A percentile compares a stretch with the other conserved stretches of the same genome.
Conservation (phyloP, 2,113 vertebrate genomes). For the Cyprinus carpio region DNA sequence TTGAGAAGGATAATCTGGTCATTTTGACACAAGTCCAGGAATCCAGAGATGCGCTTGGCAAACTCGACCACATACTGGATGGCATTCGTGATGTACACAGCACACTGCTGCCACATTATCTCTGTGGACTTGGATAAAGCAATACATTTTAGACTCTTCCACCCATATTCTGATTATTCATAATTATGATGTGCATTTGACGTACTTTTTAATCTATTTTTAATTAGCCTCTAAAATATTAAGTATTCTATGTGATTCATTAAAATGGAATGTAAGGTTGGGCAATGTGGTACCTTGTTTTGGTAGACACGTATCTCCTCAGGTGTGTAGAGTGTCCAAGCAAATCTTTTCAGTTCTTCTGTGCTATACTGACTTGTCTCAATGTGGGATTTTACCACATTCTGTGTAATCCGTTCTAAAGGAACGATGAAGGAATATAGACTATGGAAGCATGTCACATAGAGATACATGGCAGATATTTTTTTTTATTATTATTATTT, state of each 20-base stretch:
- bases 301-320: constrained; percentile 84
- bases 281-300: constrained; percentile 74
- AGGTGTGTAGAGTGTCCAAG: constrained; percentile 80
- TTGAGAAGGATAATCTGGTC: constrained; percentile 94
- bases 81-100: constrained; percentile 86
- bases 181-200: not conserved
- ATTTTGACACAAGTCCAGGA: constrained; percentile 93
- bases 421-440: no score
- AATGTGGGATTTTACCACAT: constrained; percentile 85
- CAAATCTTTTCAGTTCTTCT: constrained; percentile 85
- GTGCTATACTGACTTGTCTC: constrained; percentile 88
- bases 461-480: no score
- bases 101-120: constrained; percentile 88
- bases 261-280: constrained; percentile 1
- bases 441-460: no score
- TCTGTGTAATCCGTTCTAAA: constrained; percentile 84
- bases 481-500: no score
- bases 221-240: not conserved
- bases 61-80: constrained; percentile 94
- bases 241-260: constrained; percentile 3
- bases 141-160: not conserved
- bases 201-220: not conserved
- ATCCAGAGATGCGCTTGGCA: constrained; percentile 87
- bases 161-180: not conserved
- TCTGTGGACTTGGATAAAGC: constrained; percentile 79